Evolutionary conservation across 2,888 invertebrate genomes (phyloP), one percentile per base, ranked within the genome.

Genomic region (Drosophila paramelanica): DNA sequence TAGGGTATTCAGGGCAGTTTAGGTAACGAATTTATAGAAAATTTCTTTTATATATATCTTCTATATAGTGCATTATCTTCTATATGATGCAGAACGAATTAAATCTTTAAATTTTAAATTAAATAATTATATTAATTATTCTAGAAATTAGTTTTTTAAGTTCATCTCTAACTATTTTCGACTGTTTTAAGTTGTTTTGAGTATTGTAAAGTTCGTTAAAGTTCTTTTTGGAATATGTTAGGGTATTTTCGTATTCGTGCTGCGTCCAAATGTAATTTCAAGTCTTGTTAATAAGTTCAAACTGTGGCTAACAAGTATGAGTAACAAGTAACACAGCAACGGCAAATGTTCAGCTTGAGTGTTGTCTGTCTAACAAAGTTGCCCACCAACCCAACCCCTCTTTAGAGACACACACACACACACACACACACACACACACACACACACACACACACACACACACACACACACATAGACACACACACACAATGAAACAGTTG

Each of bases 221-320:
- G 1, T 13, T 36, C 13, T 2, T 33, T 10, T 33, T 13, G 4
- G 4, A 13, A 4, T 36, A 36, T 5, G 13, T 36, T 2, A 60
- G 64, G 0, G 64, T 33, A 60, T 60, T 27, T n/a, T 0, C n/a
- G 4, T 1, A 7, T 17, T 52, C 61, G 61, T 1, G 2, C 25
- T 23, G 43, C 3, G 7, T 11, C 17, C n/a, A 50, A 42, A 20
- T 41, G 5, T n/a, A 17, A 10, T 46, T 49, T 41, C 17, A 52
- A 43, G 52, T 67, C 75, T 64, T 67, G 72, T 73, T 79, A 82
- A 84, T 81, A 77, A 69, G 74, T 81, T 74, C 67, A 79, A 79
- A 73, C 64, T 66, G 66, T 60, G 25, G 52, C 59, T 53, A 41
- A 64, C 66, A 61, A 55, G 67, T 62, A 39, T 45, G 58, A 56